These are phyloP conservation scores for Zootoca vivipara DNA, from an alignment of 2,113 vertebrate species.

Conservation along the genomic window DNA sequence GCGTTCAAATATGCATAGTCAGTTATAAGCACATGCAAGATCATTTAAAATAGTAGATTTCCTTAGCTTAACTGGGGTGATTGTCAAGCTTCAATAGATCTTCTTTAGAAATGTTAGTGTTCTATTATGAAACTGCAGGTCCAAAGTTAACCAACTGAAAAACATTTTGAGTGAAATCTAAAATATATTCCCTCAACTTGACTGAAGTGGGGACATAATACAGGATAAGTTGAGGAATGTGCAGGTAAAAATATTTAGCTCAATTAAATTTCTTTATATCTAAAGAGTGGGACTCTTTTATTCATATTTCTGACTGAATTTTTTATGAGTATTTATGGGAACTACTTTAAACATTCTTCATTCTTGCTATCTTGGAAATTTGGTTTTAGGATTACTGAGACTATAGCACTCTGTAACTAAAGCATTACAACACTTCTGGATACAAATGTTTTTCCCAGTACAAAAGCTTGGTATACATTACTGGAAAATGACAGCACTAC, in stretches of 20 bases:
- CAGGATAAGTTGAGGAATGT: neutral
- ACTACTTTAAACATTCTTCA: neutral
- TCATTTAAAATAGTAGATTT: too few relatives aligned
- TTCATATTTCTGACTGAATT: neutral
- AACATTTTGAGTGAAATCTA: neutral
- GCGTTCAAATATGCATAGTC: too few relatives aligned
- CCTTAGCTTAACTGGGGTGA: too few relatives aligned
- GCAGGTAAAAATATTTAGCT: neutral
- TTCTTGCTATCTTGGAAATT: neutral
- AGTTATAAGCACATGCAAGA: too few relatives aligned
- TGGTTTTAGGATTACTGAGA: neutral
- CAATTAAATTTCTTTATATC: neutral
- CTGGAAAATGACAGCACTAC: neutral
- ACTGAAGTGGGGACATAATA: too few relatives aligned
- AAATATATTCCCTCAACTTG: neutral
- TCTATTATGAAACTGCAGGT: neutral
- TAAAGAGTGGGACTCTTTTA: neutral
- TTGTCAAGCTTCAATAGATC: neutral
- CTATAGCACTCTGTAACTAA: neutral
- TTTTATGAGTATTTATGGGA: neutral
- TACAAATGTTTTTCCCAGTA: neutral
- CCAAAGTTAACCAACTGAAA: neutral
- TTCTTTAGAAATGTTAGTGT: neutral
- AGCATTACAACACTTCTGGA: neutral
- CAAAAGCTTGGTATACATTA: slow-evolving; percentile 4